Conservation (phyloP, 2,113 vertebrate species). For the Stigmatopora nigra region DNA sequence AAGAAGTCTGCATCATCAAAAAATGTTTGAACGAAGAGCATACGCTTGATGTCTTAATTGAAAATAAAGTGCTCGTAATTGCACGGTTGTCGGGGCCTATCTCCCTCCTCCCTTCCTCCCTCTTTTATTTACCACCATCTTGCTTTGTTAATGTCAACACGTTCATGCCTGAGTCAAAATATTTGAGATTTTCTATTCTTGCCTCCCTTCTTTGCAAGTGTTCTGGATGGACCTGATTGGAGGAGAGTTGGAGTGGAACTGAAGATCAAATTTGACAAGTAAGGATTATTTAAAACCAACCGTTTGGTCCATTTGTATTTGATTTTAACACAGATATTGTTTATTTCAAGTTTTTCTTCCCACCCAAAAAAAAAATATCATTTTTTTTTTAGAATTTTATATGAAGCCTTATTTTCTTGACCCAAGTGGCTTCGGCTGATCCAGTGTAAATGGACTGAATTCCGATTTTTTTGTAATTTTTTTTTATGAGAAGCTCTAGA, state of each 20-base stretch:
- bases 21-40: slow-evolving; percentile 55
- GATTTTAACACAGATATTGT: not conserved
- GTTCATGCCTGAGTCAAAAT: slow-evolving; percentile 47
- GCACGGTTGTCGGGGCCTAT: slow-evolving; percentile 21
- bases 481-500: slow-evolving; percentile 18
- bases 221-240: slow-evolving; percentile 13
- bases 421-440: slow-evolving; percentile 23
- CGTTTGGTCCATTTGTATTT: not conserved
- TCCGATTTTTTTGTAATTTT: too few species aligned
- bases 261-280: slow-evolving; percentile 27
- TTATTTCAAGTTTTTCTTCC: not conserved
- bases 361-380: not conserved
- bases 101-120: slow-evolving; percentile 16
- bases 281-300: slow-evolving; percentile 25
- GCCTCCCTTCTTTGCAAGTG: slow-evolving; percentile 9
- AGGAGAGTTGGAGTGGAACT: slow-evolving; percentile 7
- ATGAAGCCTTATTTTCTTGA: not conserved
- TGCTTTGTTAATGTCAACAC: slow-evolving; percentile 39
- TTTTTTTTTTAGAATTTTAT: not conserved
- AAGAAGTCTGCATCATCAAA: slow-evolving; percentile 66
- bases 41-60: slow-evolving; percentile 59
- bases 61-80: slow-evolving; percentile 65
- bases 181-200: slow-evolving; percentile 24
- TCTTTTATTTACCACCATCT: slow-evolving; percentile 40
- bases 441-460: slow-evolving; percentile 43